A percentile compares a stretch with the other conserved stretches of the same genome.
Evolutionary conservation across 30 jellyfish, hydroid and myxozoan genomes (phyloP).

Genomic region (Rhopilema esculentum): DNA sequence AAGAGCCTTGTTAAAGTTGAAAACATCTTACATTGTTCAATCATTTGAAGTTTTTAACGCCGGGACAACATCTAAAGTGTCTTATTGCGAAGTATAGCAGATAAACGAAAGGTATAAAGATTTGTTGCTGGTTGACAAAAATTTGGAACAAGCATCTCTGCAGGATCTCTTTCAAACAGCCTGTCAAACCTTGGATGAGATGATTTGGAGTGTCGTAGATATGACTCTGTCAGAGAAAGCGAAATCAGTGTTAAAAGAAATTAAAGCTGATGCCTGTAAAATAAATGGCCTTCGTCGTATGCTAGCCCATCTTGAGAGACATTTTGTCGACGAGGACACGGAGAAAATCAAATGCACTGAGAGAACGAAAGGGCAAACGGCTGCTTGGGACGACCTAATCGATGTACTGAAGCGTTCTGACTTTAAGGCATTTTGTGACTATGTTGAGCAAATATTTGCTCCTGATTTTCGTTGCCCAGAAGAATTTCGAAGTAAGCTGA

Average conservation of each 20-base stretch:
- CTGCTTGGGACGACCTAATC: constrained; percentile 10
- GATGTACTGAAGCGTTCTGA: constrained; percentile 9
- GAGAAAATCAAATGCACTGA: not conserved
- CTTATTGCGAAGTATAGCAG: too few species aligned
- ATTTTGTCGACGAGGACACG: not conserved
- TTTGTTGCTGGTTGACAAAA: too few species aligned
- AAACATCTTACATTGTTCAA: too few species aligned
- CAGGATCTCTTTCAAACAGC: not conserved
- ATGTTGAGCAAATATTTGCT: not conserved
- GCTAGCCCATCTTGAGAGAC: not conserved
- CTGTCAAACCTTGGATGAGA: not conserved
- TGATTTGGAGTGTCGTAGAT: not conserved
- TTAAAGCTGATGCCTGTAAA: constrained; percentile 10
- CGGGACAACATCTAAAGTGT: too few species aligned
- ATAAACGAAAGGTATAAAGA: too few species aligned
- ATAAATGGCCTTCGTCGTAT: constrained; percentile 2
- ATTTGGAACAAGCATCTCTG: not conserved
- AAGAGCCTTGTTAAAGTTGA: too few species aligned
- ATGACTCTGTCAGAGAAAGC: not conserved
- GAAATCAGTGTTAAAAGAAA: not conserved
- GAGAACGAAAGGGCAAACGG: not conserved
- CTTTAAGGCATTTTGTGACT: not conserved
- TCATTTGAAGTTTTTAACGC: too few species aligned
- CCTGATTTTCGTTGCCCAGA: not conserved
- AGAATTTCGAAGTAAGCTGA: not conserved